These are phyloP conservation scores for Lasioglossum albipes DNA, from an alignment of 1,140 invertebrate species.

Conservation along the genomic window DNA sequence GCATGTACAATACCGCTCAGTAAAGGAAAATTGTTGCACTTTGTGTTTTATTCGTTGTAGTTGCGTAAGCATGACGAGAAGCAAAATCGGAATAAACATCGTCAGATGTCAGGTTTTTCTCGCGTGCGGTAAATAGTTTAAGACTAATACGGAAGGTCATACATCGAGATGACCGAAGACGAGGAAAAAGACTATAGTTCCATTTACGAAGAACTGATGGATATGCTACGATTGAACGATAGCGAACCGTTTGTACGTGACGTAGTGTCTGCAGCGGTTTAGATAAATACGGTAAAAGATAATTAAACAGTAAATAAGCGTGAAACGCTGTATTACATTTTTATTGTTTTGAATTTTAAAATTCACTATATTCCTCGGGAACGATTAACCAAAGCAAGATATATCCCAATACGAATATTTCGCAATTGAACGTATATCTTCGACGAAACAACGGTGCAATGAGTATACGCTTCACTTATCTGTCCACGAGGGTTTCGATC, in stretches of 20 bases:
- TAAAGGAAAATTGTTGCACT: neutral
- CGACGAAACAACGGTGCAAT: neutral
- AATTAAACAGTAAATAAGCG: neutral
- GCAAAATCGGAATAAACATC: neutral
- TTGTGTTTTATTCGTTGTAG: neutral
- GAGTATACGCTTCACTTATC: neutral
- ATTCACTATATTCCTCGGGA: neutral
- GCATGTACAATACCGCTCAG: neutral
- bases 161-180: conserved; percentile 8
- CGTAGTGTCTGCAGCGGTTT: conserved; percentile 1
- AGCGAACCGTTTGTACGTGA: neutral
- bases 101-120: neutral
- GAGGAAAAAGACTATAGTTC: neutral
- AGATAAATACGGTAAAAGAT: neutral
- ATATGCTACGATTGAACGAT: neutral
- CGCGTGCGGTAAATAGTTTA: neutral
- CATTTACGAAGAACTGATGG: neutral
- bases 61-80: neutral
- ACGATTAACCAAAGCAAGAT: neutral
- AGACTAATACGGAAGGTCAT: conserved; percentile 33
- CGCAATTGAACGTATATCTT: neutral
- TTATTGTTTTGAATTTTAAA: neutral
- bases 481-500: neutral
- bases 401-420: neutral
- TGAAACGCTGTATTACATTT: neutral